Percentiles rank a stretch among this genome's conserved stretches.
These are phyloP conservation scores for Cataglyphis livida DNA, from an alignment of 2,888 invertebrate species.

Conservation along the genomic window DNA sequence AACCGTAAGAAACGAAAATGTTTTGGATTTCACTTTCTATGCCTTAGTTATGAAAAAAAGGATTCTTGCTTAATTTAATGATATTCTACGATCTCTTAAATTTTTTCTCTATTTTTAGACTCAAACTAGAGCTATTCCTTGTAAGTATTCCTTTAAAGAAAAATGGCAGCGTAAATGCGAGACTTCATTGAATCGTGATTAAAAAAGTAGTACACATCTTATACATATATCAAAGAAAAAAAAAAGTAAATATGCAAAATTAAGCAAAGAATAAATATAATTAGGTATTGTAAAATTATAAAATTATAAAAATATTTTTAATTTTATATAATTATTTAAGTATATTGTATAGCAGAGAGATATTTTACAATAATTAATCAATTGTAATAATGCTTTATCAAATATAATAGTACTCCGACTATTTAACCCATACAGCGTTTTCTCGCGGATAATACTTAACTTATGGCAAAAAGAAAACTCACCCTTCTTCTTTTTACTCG, in stretches of 20 bases:
- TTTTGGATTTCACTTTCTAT: slow-evolving; percentile 51
- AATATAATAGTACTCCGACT: background rate
- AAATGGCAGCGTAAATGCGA: background rate
- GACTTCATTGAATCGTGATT: background rate
- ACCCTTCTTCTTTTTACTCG: background rate
- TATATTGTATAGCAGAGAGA: background rate
- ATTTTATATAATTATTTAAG: background rate
- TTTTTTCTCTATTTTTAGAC: background rate
- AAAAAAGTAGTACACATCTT: background rate
- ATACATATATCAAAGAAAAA: background rate
- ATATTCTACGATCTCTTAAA: background rate
- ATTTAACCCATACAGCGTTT: background rate
- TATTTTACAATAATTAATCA: background rate
- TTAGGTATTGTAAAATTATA: background rate
- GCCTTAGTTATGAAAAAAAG: slow-evolving; percentile 48
- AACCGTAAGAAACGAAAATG: slow-evolving; percentile 37
- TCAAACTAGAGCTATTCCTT: background rate
- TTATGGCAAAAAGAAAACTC: slow-evolving; percentile 1
- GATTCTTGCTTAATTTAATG: slow-evolving; percentile 45
- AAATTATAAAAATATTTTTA: background rate
- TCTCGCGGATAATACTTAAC: background rate
- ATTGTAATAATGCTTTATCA: background rate
- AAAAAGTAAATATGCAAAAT: background rate
- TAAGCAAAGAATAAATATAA: background rate
- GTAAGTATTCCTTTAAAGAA: too few relatives aligned